These are phyloP conservation scores for Acipenser ruthenus DNA, from an alignment of 2,797 vertebrate genomes.

Conservation along the genomic window DNA sequence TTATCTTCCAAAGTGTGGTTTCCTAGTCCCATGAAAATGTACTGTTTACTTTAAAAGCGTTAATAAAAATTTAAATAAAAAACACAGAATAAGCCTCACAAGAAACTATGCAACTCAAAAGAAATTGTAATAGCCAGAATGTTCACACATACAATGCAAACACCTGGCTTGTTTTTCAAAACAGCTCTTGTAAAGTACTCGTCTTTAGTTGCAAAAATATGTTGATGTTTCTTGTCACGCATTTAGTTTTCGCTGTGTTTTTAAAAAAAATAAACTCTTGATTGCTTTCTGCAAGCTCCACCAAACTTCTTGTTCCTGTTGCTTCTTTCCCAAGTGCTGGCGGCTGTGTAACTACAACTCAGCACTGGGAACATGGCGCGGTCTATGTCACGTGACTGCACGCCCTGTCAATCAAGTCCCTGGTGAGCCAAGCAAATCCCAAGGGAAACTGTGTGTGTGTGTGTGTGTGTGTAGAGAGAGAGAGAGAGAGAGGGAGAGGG, in stretches of 20 bases:
- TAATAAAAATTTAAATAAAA: too few relatives aligned
- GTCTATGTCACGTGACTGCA: conserved; percentile 57
- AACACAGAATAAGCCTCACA: too few relatives aligned
- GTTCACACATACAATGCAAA: background rate
- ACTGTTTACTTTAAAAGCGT: too few relatives aligned
- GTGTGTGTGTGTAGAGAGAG: too few relatives aligned
- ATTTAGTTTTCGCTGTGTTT: conserved; percentile 26
- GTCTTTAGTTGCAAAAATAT: background rate
- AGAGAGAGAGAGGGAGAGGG: too few relatives aligned
- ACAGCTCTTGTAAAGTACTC: background rate
- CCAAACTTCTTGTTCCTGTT: conserved; percentile 65
- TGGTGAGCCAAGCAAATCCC: too few relatives aligned
- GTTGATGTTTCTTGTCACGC: background rate
- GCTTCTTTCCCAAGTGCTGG: conserved; percentile 31
- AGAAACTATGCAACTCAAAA: too few relatives aligned
- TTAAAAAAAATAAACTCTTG: conserved; percentile 7
- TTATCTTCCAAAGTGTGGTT: too few relatives aligned
- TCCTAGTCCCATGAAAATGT: too few relatives aligned
- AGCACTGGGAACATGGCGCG: conserved; percentile 62
- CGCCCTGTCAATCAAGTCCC: conserved; percentile 25
- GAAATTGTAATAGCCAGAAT: too few relatives aligned
- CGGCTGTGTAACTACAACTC: conserved; percentile 40
- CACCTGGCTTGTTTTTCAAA: background rate
- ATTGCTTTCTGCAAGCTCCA: conserved; percentile 17
- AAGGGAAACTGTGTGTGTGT: too few relatives aligned